These are phyloP conservation scores for Fissipunctia ypsillon DNA, from an alignment of 2,888 invertebrate genomes.

Conservation along the genomic window DNA sequence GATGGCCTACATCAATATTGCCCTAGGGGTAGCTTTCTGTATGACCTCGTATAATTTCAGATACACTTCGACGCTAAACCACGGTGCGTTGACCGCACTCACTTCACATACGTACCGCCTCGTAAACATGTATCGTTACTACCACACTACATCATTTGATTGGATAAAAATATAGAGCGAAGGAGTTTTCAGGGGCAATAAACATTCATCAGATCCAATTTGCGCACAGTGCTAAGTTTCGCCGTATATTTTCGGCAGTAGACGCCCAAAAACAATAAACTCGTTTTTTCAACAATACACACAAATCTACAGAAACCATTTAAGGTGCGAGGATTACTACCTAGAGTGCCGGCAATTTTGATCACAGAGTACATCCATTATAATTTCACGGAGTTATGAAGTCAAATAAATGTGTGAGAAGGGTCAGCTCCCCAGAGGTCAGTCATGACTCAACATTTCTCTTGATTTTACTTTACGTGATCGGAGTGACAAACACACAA, in stretches of 20 bases:
- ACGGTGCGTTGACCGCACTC: conserved; percentile 56
- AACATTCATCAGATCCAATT: conserved; percentile 58
- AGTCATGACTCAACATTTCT: conserved; percentile 46
- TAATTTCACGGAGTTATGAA: conserved; percentile 53
- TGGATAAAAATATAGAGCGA: conserved; percentile 43
- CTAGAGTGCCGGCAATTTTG: conserved; percentile 30
- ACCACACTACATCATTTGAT: conserved; percentile 23
- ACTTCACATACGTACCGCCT: conserved; percentile 46
- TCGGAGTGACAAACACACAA: conserved; percentile 47
- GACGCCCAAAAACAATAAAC: conserved; percentile 26
- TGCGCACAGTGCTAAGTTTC: conserved; percentile 30
- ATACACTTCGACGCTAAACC: conserved; percentile 34
- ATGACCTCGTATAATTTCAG: conserved; percentile 61
- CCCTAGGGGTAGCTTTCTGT: conserved; percentile 65
- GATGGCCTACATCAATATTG: conserved; percentile 65
- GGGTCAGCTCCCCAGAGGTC: conserved; percentile 56
- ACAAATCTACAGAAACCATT: conserved; percentile 42
- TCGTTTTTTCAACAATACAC: conserved; percentile 23
- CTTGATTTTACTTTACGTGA: conserved; percentile 51
- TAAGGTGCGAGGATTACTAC: conserved; percentile 18
- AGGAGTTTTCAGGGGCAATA: conserved; percentile 31
- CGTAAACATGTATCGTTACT: conserved; percentile 44
- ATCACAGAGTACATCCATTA: conserved; percentile 38
- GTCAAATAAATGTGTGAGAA: conserved; percentile 59
- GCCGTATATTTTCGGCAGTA: conserved; percentile 30